Evolutionary conservation across 2,888 invertebrate genomes (phyloP), one percentile per base, ranked within the genome.

Genomic region (Diarsia dahlii): DNA sequence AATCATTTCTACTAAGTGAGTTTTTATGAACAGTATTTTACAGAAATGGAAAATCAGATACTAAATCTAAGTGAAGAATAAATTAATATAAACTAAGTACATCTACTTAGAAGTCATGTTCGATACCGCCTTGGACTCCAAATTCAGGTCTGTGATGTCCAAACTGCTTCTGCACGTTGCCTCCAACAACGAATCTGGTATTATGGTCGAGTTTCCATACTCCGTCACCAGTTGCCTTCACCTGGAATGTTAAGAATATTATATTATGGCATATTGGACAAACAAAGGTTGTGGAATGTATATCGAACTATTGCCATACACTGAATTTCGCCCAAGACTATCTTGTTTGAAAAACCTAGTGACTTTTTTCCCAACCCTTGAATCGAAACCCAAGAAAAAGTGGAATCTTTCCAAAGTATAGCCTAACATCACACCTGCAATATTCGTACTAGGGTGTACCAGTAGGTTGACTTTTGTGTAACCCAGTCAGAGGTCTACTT

Each of bases 181-280:
- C 93, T 2, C 92, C 93, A 48, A 90, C 89, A 0, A 90, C 89
- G 0, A 93, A 56, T 6, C 85, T 85, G 0, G 93, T 91, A 72
- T 92, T 90, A 71, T 92, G 92, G 71, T 91, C 91, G 0, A 91
- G 54, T 58, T 92, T 90, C 93, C 93, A 93, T 0, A 89, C 86
- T 23, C 92, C 93, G 3, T 91, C 91, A 13, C 90, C 92, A 0
- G 87, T 88, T 0, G 90, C 89, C 13, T 83, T 83, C 50, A 92
- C 71, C 94, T 93, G 79, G 5, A 84, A 88, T 20, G 9, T 0
- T 1, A 23, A 54, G n/a, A 50, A 50, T 39, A 18, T n/a, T 20
- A 20, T 0, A 10, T 12, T 56, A 0, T 6, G 13, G 1, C 1
- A 48, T 46, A 12, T 20, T 20, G 5, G 3, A 0, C 34, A 66